Conservation (phyloP, 2,797 vertebrate species). For the Sphenodon punctatus region DNA sequence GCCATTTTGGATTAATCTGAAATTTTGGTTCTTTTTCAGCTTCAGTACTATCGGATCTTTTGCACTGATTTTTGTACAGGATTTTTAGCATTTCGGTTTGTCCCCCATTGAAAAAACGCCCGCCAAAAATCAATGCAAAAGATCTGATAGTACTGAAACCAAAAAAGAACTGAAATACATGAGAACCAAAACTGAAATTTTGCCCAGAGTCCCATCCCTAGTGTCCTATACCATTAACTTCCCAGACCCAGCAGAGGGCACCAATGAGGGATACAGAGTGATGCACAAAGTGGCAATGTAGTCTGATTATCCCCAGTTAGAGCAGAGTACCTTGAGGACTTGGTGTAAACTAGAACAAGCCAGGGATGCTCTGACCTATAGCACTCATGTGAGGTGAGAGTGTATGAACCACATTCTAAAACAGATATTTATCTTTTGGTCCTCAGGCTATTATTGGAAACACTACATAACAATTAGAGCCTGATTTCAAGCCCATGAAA, state of each 20-base stretch:
- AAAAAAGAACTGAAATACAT: no score
- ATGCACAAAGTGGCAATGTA: neutral
- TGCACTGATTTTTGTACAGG: no score
- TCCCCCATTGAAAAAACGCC: neutral
- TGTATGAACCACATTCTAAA: neutral
- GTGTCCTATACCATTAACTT: neutral
- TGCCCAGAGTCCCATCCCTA: no score
- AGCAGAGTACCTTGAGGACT: neutral
- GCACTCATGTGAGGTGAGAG: neutral
- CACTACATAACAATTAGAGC: no score
- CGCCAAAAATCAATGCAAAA: neutral
- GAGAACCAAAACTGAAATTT: no score
- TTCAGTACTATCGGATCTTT: no score
- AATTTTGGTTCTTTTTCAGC: no score
- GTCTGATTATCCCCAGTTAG: neutral
- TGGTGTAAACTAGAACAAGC: neutral
- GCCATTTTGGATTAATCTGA: no score
- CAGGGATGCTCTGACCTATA: neutral
- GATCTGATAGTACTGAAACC: no score
- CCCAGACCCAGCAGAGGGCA: neutral
- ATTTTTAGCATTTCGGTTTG: neutral
- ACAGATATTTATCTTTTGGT: neutral
- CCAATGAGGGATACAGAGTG: neutral
- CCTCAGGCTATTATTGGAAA: no score
- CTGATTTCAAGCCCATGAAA: no score